Conservation (phyloP, 2,113 vertebrate genomes). For the Brachirus orientalis region DNA sequence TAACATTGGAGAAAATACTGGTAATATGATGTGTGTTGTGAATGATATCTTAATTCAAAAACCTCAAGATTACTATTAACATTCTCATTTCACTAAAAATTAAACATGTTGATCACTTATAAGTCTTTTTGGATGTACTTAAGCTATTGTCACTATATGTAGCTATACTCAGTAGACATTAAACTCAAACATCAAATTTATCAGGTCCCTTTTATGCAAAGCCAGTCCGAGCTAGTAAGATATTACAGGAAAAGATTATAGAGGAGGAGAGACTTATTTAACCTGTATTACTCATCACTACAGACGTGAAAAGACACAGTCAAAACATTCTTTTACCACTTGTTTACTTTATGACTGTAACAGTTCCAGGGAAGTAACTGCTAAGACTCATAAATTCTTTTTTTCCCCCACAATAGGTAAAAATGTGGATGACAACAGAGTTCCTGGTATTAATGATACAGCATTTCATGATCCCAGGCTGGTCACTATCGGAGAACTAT, state of each 20-base stretch:
- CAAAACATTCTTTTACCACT: constrained; percentile 4
- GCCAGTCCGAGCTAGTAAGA: not conserved
- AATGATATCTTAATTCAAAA: no score
- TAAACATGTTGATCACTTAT: no score
- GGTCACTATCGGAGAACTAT: not conserved
- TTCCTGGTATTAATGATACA: no score
- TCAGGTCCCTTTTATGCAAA: not conserved
- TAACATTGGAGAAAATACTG: no score
- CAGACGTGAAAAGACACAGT: constrained; percentile 15
- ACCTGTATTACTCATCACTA: constrained; percentile 7
- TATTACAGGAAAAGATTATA: constrained; percentile 17
- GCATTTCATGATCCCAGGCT: not conserved
- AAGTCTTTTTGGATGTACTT: no score
- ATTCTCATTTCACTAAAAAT: no score
- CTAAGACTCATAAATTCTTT: not conserved
- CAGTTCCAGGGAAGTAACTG: constrained; percentile 1
- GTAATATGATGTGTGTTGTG: no score
- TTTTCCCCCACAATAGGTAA: not conserved
- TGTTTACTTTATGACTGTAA: not conserved
- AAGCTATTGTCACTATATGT: no score
- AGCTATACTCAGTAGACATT: no score
- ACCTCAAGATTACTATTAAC: no score
- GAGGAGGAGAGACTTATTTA: constrained; percentile 4
- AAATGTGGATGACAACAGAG: not conserved
- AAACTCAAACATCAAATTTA: no score